phyloP scores from a whole-genome alignment of 2,888 invertebrate species.

The Eupithecia abbreviata region DNA sequence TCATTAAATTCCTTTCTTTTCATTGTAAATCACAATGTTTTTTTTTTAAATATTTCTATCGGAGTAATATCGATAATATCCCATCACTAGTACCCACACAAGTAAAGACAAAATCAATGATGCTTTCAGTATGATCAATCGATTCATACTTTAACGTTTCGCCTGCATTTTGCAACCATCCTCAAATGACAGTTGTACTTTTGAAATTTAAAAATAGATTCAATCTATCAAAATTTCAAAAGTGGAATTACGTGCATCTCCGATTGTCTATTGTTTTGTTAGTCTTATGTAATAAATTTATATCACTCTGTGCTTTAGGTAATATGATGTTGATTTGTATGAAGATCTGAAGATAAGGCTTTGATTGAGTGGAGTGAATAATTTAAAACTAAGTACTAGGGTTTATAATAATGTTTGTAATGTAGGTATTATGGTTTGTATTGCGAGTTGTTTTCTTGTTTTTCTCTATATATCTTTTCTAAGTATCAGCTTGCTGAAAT shows the following conservation, averaged over 20 bases:
- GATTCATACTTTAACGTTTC: constrained; percentile 37
- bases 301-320: background rate
- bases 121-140: constrained; percentile 44
- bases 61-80: constrained; percentile 4
- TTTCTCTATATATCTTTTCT: too few relatives aligned
- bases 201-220: constrained; percentile 65
- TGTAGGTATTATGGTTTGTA: too few relatives aligned
- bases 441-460: too few relatives aligned
- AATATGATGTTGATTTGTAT: constrained; percentile 21
- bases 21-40: background rate
- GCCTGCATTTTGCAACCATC: constrained; percentile 62
- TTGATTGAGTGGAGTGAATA: background rate
- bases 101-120: constrained; percentile 66
- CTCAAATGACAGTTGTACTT: constrained; percentile 66
- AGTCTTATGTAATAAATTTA: constrained; percentile 24
- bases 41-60: background rate
- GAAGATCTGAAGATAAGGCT: background rate
- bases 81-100: constrained; percentile 35
- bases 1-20: too few relatives aligned
- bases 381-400: too few relatives aligned
- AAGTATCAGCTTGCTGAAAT: too few relatives aligned
- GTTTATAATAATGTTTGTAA: too few relatives aligned
- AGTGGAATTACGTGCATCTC: constrained; percentile 42
- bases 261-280: constrained; percentile 45
- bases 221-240: constrained; percentile 67